A percentile compares a stretch with the other conserved stretches of the same genome.
phyloP scores from a whole-genome alignment of 2,113 vertebrate species.

The Serilophus lunatus region DNA sequence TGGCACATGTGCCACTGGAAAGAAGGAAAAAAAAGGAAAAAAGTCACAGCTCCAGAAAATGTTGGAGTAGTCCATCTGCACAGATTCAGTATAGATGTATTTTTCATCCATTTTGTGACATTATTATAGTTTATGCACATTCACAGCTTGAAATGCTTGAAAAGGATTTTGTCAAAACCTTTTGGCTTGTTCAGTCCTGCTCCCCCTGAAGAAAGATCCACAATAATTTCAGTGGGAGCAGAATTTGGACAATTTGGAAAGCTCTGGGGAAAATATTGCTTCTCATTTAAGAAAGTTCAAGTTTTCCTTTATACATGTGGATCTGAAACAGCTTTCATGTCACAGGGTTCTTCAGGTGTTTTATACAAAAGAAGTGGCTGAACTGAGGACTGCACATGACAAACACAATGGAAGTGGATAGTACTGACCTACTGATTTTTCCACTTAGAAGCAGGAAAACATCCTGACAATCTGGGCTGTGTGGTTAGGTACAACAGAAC shows the following conservation, averaged over 20 bases:
- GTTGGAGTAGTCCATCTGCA: neutral
- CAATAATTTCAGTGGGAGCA: neutral
- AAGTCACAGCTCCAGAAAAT: conserved; percentile 29
- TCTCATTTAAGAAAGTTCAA: neutral
- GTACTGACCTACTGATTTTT: neutral
- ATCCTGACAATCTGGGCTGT: neutral
- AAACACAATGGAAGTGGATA: neutral
- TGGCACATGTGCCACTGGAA: conserved; percentile 14
- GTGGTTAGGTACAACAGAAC: neutral
- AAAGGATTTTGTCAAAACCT: neutral
- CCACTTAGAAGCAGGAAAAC: neutral
- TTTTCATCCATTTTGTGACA: conserved; percentile 12
- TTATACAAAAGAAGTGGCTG: neutral
- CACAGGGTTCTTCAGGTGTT: neutral
- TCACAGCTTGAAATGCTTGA: neutral
- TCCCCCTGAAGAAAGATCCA: neutral
- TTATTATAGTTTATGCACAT: neutral
- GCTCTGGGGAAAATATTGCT: neutral
- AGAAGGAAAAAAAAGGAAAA: neutral
- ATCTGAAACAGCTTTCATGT: neutral
- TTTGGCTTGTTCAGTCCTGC: neutral
- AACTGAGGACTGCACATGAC: neutral
- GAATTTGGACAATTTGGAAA: neutral
- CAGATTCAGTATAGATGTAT: neutral
- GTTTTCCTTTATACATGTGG: neutral